These are phyloP conservation scores for Dendrolimus kikuchii DNA, from an alignment of 1,140 invertebrate species.

Conservation along the genomic window DNA sequence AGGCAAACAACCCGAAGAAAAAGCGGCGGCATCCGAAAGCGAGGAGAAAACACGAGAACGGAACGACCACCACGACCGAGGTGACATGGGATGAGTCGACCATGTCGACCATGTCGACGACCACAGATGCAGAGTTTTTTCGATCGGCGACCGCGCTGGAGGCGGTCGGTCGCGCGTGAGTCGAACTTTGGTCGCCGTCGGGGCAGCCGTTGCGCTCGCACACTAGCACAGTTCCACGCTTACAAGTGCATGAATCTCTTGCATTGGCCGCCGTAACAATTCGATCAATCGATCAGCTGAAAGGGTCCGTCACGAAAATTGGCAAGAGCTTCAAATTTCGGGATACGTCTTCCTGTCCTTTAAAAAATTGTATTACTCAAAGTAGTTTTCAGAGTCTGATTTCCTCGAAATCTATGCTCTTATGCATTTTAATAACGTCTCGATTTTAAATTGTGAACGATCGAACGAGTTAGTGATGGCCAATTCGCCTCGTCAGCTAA, in stretches of 20 bases:
- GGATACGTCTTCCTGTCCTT: too few species aligned
- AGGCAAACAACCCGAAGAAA: constrained; percentile 58
- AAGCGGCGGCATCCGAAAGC: constrained; percentile 57
- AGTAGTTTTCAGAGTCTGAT: too few species aligned
- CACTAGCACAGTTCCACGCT: constrained; percentile 61
- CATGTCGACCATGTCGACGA: constrained; percentile 59
- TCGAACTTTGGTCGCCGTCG: constrained; percentile 45
- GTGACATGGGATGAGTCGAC: constrained; percentile 58
- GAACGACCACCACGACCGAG: constrained; percentile 56
- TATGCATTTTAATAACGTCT: too few species aligned
- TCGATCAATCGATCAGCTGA: neutral
- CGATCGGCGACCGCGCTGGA: constrained; percentile 67
- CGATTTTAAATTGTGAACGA: too few species aligned
- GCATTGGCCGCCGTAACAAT: neutral
- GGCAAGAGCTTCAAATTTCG: too few species aligned
- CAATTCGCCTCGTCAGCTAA: too few species aligned
- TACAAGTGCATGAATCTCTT: constrained; percentile 32
- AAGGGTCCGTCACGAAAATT: neutral
- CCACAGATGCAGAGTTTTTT: constrained; percentile 68
- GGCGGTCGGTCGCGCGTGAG: constrained; percentile 60
- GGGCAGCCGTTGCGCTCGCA: constrained; percentile 60
- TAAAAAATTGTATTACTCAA: too few species aligned
- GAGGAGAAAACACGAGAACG: constrained; percentile 59
- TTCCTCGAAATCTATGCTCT: too few species aligned
- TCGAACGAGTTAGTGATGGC: too few species aligned